Base-by-base conservation (phyloP, 92 coral and sea anemone species). In the Galaxea fascicularis region DNA sequence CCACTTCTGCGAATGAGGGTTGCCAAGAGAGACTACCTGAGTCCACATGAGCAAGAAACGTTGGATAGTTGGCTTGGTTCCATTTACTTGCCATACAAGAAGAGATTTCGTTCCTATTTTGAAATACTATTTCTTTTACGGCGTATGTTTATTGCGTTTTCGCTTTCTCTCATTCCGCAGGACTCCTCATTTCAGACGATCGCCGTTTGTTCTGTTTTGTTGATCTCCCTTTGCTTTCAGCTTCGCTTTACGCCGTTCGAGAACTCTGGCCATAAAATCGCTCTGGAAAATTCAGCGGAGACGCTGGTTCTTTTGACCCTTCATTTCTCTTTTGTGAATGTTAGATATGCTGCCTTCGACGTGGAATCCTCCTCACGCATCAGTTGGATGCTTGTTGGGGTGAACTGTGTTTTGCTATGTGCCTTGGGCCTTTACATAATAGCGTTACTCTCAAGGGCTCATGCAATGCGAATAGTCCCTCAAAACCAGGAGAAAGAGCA, bases 21-120 rank as follows among this genome's bases (percentile, higher is more conserved):
- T 8, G 22, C 45, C 18, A 77, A 84, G 7, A 83, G 86, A 57
- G 71, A 86, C 8, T 25, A 69, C n/a, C 58, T 81, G 21, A 66
- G 73, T 5, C 49, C 22, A 35, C 70, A 82, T 46, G 60, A 76
- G 25, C 84, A 72, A 67, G 82, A 39, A 45, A 72, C 71, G 3
- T 69, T 80, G 75, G 88, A 92, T 44, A 72, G 65, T 15, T 90
- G 93, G 93, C 77, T 93, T 10, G 93, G 89, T 9, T 83, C 95
- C 4, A 78, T 93, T 70, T 93, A 83, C 54, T 68, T 79, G 15
- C 91, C 90, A 25, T 93, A 84, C 84, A 86, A 74, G 82, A 47
- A 70, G 53, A 49, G 25, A 28, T 91, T 82, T 18, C 93, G 95
- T 11, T 68, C 89, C 20, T 76, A 73, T 66, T 93, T 86, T 49